Conservation (phyloP, 2,113 vertebrate species). For the Candoia aspera region DNA sequence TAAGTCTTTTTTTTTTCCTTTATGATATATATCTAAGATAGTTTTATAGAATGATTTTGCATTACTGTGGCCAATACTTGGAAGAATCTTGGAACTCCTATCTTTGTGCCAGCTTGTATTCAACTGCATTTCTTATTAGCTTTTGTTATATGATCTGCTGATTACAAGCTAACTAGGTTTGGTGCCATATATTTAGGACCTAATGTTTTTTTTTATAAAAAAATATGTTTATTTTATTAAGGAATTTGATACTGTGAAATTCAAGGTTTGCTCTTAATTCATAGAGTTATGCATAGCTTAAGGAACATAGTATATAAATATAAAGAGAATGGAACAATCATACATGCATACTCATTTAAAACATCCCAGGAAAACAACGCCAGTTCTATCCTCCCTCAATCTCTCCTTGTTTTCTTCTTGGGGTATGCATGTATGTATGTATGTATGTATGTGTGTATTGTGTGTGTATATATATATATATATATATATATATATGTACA, state of each 20-base stretch:
- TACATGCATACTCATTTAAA: not conserved
- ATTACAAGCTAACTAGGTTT: not conserved
- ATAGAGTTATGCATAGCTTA: not conserved
- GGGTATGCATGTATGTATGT: not conserved
- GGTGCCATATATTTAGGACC: not conserved
- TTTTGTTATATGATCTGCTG: not conserved
- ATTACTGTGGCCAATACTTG: not conserved
- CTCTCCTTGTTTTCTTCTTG: not conserved
- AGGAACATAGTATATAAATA: not conserved
- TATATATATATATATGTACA: no score
- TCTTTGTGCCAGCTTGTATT: not conserved
- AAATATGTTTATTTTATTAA: not conserved
- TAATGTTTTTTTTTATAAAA: not conserved
- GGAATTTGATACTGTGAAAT: not conserved
- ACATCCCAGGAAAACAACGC: not conserved
- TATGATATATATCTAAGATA: not conserved
- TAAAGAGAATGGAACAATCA: not conserved
- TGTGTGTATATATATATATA: no score
- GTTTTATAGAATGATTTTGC: not conserved
- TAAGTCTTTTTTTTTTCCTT: not conserved
- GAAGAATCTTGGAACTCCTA: not conserved
- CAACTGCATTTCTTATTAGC: not conserved
- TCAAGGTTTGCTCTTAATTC: not conserved
- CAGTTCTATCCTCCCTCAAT: not conserved
- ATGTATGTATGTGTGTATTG: no score